A percentile compares a stretch with the other conserved stretches of the same genome.
Evolutionary conservation across 1,140 invertebrate genomes (phyloP).

Genomic region (Melanaphis sacchari): DNA sequence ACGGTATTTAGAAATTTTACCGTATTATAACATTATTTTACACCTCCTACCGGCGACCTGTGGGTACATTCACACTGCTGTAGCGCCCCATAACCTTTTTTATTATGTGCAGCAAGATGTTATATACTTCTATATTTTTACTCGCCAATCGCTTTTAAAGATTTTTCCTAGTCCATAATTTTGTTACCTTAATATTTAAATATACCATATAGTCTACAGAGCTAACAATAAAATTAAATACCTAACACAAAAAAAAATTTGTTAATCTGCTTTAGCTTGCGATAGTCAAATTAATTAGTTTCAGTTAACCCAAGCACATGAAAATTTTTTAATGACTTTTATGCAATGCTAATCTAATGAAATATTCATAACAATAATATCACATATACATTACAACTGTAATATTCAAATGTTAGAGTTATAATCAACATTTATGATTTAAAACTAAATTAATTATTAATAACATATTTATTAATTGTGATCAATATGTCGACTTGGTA

Average conservation of each 20-base stretch:
- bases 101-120: too few relatives aligned
- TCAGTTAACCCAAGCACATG: background rate
- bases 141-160: background rate
- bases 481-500: background rate
- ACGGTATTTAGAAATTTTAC: too few relatives aligned
- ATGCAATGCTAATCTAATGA: background rate
- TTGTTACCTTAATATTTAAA: background rate
- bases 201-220: too few relatives aligned
- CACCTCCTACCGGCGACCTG: too few relatives aligned
- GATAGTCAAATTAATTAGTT: background rate
- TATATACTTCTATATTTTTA: background rate
- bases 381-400: too few relatives aligned
- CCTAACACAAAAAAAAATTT: background rate
- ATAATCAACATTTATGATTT: background rate
- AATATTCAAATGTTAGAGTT: background rate
- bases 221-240: background rate
- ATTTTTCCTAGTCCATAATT: background rate
- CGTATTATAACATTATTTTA: too few relatives aligned
- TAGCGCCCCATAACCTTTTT: too few relatives aligned
- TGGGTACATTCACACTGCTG: too few relatives aligned
- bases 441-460: background rate
- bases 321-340: background rate
- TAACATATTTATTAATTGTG: background rate
- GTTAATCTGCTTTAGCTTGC: background rate
- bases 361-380: background rate